Evolutionary conservation across 2,797 vertebrate genomes (phyloP), one percentile per base, ranked within the genome.

Genomic region (Sebastes wilsoni): DNA sequence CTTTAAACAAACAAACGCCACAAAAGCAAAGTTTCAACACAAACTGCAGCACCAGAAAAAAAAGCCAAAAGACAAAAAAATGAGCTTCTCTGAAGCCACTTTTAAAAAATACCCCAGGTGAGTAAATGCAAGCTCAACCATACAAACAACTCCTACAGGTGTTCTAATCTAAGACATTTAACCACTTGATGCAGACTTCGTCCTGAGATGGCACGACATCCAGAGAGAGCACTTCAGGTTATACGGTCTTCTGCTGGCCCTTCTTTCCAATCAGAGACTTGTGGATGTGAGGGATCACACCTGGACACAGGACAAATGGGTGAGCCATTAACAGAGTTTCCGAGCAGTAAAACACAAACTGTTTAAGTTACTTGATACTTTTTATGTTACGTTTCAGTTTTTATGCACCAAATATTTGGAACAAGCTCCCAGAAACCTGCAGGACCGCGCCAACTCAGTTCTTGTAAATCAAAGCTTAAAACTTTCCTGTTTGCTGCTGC

Each of bases 241-340:
- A 96, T 91, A 96, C 96, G 0, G 96, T 96, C 91, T 97, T 97
- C 95, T 97, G 96, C 73, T 97, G 96, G 73, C 96, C 96, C 82
- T 97, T 96, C 93, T 96, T 97, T 68, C 96, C 96, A 34, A 97
- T 97, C 77, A 97, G 93, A 73, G 96, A 97, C 82, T 96, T 97
- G 90, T 97, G 96, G 84, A 97, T 97, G 88, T 97, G 96, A 1
- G 96, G 96, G 68, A 96, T 96, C 66, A 97, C 96, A 90, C 96
- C 96, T 96, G 82, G 1, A 46, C 0, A 69, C 4, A 67, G 5
- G 9, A 64, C 6, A 38, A 72, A 62, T n/a, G 27, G 14, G 54
- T n/a, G 22, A 69, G 20, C 4, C 34, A 34, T 65, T 60, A 68
- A 56, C 6, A n/a, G 2, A 0, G 16, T 12, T 4, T 2, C 9